Conservation (phyloP, 2,797 vertebrate genomes). For the Sebastiscus tertius region DNA sequence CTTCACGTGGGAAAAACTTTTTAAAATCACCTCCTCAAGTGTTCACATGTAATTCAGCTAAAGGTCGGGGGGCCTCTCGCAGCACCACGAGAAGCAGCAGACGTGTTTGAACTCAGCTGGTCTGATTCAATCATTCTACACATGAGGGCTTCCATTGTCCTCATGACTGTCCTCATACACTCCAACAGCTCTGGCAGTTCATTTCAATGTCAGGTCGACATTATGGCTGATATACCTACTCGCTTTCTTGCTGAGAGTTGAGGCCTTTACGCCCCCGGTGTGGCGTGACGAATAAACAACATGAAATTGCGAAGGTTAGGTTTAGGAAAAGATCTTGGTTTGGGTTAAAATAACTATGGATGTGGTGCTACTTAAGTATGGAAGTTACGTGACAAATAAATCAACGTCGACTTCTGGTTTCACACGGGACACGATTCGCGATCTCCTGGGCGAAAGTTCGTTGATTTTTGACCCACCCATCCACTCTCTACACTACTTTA, state of each 20-base stretch:
- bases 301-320: too few relatives aligned
- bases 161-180: neutral
- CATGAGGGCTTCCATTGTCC: neutral
- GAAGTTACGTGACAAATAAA: too few relatives aligned
- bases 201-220: neutral
- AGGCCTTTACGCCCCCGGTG: neutral
- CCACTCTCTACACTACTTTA: too few relatives aligned
- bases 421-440: too few relatives aligned
- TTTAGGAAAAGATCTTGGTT: too few relatives aligned
- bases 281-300: too few relatives aligned
- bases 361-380: too few relatives aligned
- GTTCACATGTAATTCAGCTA: neutral
- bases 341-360: too few relatives aligned
- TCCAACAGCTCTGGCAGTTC: neutral
- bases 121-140: neutral
- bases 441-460: too few relatives aligned
- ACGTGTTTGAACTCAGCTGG: conserved; percentile 9
- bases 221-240: too few relatives aligned
- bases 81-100: neutral
- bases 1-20: neutral
- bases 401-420: too few relatives aligned
- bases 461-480: too few relatives aligned
- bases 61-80: neutral
- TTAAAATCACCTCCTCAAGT: neutral
- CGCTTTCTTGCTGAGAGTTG: neutral